Conservation (phyloP, 92 coral and sea anemone genomes). For the Isaurus tuberculatus region DNA sequence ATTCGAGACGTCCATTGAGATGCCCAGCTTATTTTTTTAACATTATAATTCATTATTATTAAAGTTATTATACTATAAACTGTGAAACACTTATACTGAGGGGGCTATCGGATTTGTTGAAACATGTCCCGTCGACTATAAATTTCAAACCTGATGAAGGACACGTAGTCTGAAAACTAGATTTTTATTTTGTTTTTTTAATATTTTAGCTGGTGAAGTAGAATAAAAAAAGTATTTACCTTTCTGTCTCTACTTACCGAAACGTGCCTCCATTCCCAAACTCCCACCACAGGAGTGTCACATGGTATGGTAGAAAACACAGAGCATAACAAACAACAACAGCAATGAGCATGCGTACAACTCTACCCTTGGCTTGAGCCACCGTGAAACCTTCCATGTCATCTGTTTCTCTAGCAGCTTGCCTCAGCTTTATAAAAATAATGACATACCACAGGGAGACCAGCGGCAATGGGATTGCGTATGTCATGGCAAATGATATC, state of each 20-base stretch:
- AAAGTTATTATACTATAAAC: too few species aligned
- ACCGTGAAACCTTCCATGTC: constrained; percentile 89
- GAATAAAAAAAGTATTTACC: too few species aligned
- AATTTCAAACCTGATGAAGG: too few species aligned
- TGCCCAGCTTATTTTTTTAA: too few species aligned
- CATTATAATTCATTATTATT: too few species aligned
- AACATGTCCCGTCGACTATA: too few species aligned
- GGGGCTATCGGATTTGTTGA: too few species aligned
- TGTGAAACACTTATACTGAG: too few species aligned
- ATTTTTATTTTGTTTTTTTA: too few species aligned
- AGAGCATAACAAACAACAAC: constrained; percentile 83
- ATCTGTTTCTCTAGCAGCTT: constrained; percentile 74
- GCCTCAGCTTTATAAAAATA: constrained; percentile 78
- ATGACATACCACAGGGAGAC: constrained; percentile 81
- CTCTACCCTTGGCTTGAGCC: constrained; percentile 92
- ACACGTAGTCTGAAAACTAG: too few species aligned
- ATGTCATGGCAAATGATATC: constrained; percentile 83
- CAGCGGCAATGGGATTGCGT: constrained; percentile 84
- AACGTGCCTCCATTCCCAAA: constrained; percentile 72
- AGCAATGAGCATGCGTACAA: constrained; percentile 85
- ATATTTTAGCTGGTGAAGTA: too few species aligned
- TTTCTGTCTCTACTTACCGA: constrained; percentile 58
- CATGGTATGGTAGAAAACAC: constrained; percentile 86
- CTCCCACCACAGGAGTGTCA: constrained; percentile 74
- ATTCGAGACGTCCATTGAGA: too few species aligned